Conservation (phyloP, 2,113 vertebrate genomes). For the Pelmatolapia mariae region DNA sequence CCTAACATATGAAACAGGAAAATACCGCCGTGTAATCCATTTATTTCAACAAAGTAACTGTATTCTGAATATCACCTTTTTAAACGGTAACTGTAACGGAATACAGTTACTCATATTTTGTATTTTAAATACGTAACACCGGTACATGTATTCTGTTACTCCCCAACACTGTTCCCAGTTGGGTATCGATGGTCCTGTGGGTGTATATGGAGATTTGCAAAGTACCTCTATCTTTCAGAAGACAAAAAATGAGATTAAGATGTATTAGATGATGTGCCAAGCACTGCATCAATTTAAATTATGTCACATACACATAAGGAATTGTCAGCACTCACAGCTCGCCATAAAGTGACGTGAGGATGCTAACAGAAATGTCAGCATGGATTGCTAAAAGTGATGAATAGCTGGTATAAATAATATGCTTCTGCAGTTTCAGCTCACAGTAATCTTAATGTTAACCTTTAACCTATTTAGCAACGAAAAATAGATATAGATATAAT, state of each 20-base stretch:
- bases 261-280: neutral
- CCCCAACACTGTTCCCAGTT: neutral
- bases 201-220: no score
- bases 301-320: neutral
- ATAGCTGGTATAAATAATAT: neutral
- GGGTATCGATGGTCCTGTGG: neutral
- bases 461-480: neutral
- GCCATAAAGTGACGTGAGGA: neutral
- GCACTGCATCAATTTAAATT: neutral
- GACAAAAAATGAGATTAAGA: neutral
- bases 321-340: neutral
- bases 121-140: neutral
- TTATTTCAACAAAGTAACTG: neutral
- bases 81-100: fast-evolving
- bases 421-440: neutral
- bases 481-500: neutral
- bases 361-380: neutral
- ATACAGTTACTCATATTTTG: neutral
- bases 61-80: neutral
- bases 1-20: neutral
- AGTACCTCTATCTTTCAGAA: neutral
- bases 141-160: fast-evolving
- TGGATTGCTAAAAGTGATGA: neutral
- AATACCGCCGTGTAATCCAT: neutral
- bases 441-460: neutral